These are phyloP conservation scores for Catocala fraxini DNA, from an alignment of 2,888 invertebrate species.

Conservation along the genomic window DNA sequence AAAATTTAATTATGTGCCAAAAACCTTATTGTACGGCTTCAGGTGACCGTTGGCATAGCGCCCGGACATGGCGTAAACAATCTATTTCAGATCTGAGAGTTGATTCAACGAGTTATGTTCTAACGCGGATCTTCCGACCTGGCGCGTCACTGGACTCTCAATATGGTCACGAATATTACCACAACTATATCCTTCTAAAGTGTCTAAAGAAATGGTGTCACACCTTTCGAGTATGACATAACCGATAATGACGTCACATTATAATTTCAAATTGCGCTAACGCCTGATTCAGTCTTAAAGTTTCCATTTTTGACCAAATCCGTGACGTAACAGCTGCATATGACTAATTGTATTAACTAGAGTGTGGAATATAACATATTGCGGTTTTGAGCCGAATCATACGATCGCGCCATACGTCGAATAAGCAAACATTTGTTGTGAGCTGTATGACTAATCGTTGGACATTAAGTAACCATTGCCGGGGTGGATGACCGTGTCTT, in stretches of 20 bases:
- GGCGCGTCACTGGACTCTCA: slow-evolving; percentile 14
- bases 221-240: slow-evolving; percentile 18
- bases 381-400: slow-evolving; percentile 64
- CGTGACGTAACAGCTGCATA: slow-evolving; percentile 37
- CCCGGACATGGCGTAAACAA: slow-evolving; percentile 84
- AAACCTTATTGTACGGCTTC: slow-evolving; percentile 74
- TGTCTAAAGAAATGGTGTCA: slow-evolving; percentile 2
- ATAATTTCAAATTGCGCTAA: slow-evolving; percentile 1
- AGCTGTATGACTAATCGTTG: slow-evolving; percentile 76
- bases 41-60: slow-evolving; percentile 81
- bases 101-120: slow-evolving; percentile 73
- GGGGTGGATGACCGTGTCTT: slow-evolving; percentile 82
- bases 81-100: slow-evolving; percentile 83
- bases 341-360: slow-evolving; percentile 57
- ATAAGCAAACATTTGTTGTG: slow-evolving; percentile 74
- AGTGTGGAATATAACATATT: slow-evolving; percentile 53
- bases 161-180: slow-evolving; percentile 25
- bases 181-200: slow-evolving; percentile 18
- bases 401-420: slow-evolving; percentile 64
- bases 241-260: slow-evolving; percentile 19
- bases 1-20: slow-evolving; percentile 80
- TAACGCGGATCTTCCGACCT: slow-evolving; percentile 57
- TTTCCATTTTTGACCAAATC: slow-evolving; percentile 12
- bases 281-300: slow-evolving; percentile 19
- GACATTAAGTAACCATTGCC: slow-evolving; percentile 79